Base-by-base conservation (phyloP, 1,140 invertebrate genomes). In the Drosophila burlai region DNA sequence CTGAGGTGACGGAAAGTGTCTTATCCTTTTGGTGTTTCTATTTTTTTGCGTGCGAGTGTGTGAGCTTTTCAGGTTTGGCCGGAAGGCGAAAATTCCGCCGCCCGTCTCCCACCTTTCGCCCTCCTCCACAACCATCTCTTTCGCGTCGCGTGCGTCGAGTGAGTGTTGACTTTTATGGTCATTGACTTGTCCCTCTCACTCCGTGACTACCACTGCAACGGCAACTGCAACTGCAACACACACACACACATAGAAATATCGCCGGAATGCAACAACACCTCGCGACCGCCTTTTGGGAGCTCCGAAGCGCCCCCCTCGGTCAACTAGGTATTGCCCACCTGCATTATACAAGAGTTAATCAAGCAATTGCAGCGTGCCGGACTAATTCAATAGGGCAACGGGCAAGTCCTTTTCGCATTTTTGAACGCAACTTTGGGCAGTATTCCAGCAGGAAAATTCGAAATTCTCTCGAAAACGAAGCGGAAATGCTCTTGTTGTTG, bases 81-180 rank as follows among this genome's bases (percentile, higher is more conserved):
- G 76, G 76, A 79, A 79, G 76, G 76, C 54, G 29, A 64, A 79
- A 77, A 67, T 61, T 31, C 64, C 45, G 66, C 66, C 65, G 46
- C 15, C 21, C 13, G 7, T 18, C 38, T 40, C 15, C 9, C 21
- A 11, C 52, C 3, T 7, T 1, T 6, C 26, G n/a, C 50, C 50
- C 15, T 8, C 9, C 26, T n/a, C 2, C 0, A 10, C 26, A 29
- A 18, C 16, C 34, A 3, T 50, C 43, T 50, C 34, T 58, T 16
- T 66, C 26, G 40, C 67, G 29, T 71, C 68, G 40, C 58, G 60
- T 72, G 43, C 66, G 74, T 50, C 64, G 64, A 78, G 57, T 69
- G 75, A 77, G 75, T 77, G 75, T 79, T 79, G 75, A 79, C 76
- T 79, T 72, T 78, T 72, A 79, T 79, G 76, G 76, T 79, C 76